Percentiles rank a stretch among this genome's conserved stretches.
Evolutionary conservation across 2,797 vertebrate genomes (phyloP).

Genomic region (Peromyscus aztecus): DNA sequence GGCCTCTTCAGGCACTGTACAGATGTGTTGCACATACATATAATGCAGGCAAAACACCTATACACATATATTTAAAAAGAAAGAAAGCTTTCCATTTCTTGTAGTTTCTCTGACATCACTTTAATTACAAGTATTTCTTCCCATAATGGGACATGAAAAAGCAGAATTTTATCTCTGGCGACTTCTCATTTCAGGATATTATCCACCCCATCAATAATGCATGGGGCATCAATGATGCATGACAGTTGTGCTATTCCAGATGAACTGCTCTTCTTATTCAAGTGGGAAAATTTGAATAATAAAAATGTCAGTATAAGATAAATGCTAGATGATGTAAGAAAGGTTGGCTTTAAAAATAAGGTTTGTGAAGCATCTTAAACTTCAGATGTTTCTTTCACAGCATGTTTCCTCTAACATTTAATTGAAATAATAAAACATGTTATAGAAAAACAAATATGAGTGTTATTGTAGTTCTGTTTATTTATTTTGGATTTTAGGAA

Average conservation of each 20-base stretch:
- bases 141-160: constrained; percentile 77
- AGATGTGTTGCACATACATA: not conserved
- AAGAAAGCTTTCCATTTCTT: not conserved
- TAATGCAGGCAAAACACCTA: not conserved
- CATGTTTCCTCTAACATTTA: not conserved
- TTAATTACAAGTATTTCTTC: constrained; percentile 79
- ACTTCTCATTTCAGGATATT: constrained; percentile 86
- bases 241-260: constrained; percentile 85
- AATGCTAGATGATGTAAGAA: constrained; percentile 58
- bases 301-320: constrained; percentile 82
- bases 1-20: not conserved
- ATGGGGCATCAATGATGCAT: constrained; percentile 89
- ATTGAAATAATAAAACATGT: constrained; percentile 48
- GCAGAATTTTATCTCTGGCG: constrained; percentile 85
- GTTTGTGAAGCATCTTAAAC: constrained; percentile 29
- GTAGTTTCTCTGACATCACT: constrained; percentile 59
- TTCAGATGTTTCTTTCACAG: not conserved
- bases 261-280: constrained; percentile 81
- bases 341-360: constrained; percentile 43
- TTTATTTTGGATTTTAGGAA: not conserved
- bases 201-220: constrained; percentile 87
- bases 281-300: constrained; percentile 84
- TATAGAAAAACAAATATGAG: not conserved
- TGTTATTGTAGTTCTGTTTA: not conserved
- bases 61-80: not conserved